Evolutionary conservation across 2,113 vertebrate genomes (phyloP).

Genomic region (Serinus canaria): DNA sequence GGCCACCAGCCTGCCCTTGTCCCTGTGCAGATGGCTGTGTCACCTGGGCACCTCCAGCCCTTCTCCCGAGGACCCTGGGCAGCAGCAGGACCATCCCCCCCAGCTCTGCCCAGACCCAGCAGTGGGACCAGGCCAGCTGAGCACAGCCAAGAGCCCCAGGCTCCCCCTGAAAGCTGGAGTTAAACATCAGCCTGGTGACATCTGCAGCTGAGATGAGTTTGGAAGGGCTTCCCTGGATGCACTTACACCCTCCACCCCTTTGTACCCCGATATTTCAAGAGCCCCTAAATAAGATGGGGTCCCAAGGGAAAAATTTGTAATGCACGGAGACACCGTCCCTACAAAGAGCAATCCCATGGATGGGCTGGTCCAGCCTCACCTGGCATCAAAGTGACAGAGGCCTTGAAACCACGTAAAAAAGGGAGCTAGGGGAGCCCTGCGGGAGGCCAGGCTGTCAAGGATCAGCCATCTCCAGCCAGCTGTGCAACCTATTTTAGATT

Average conservation of each 20-base stretch:
- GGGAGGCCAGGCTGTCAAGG: not conserved
- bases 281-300: not conserved
- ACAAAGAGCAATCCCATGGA: not conserved
- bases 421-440: not conserved
- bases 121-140: not conserved
- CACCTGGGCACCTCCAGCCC: not conserved
- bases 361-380: not conserved
- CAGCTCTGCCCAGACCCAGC: not conserved
- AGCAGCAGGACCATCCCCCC: rapidly evolving
- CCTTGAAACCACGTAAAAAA: not conserved
- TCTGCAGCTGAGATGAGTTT: not conserved
- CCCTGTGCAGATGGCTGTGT: not conserved
- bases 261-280: rapidly evolving
- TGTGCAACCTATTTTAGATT: not conserved
- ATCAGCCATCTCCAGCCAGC: not conserved
- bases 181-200: not conserved
- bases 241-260: not conserved
- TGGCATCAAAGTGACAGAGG: not conserved
- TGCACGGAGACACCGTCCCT: rapidly evolving
- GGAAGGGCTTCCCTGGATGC: not conserved
- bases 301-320: not conserved
- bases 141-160: rapidly evolving
- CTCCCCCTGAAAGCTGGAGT: rapidly evolving
- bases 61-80: rapidly evolving
- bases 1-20: not conserved